phyloP scores from a whole-genome alignment of 2,888 invertebrate genomes.

The Morpho achilles region DNA sequence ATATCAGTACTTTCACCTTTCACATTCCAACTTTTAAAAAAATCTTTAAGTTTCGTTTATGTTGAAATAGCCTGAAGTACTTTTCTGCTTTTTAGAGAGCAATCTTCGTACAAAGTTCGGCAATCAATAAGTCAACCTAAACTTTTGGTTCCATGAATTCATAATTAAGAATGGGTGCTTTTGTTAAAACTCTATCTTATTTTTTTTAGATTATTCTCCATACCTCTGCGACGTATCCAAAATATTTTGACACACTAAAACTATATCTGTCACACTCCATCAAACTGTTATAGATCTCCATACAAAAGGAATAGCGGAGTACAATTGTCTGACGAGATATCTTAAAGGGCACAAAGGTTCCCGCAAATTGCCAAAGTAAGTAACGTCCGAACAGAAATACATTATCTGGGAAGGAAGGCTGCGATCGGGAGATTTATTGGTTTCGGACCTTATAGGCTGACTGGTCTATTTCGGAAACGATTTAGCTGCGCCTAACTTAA shows the following conservation, averaged over 20 bases:
- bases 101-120: no score
- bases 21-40: no score
- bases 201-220: no score
- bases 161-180: no score
- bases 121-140: no score
- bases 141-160: no score
- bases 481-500: constrained; percentile 14
- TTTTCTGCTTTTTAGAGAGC: no score
- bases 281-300: constrained; percentile 10
- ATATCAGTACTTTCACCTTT: no score
- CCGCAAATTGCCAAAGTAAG: constrained; percentile 78
- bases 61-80: no score
- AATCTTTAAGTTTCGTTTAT: no score
- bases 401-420: constrained; percentile 68
- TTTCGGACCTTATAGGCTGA: constrained; percentile 41
- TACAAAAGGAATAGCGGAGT: constrained; percentile 26
- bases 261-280: constrained; percentile 27
- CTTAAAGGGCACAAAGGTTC: constrained; percentile 77
- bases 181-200: no score
- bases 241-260: constrained; percentile 27
- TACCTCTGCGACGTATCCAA: background rate
- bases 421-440: constrained; percentile 43
- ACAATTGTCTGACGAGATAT: constrained; percentile 76
- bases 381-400: constrained; percentile 77
- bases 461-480: constrained; percentile 58